These are phyloP conservation scores for Calcarius lapponicus DNA, from an alignment of 2,797 vertebrate genomes.

Conservation along the genomic window DNA sequence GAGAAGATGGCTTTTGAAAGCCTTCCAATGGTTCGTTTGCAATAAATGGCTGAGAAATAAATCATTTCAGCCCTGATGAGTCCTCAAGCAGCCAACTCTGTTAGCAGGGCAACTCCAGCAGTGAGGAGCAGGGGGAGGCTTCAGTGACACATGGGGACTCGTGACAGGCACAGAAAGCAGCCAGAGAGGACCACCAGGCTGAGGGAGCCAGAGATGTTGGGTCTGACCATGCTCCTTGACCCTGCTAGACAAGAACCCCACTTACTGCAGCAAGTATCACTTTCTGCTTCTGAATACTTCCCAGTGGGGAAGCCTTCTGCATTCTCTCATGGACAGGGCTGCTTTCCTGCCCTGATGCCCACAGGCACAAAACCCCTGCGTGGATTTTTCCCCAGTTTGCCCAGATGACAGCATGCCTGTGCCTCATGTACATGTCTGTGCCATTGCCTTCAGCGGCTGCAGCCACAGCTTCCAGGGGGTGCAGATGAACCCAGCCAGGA, in stretches of 20 bases:
- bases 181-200: slow-evolving; percentile 15
- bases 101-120: slow-evolving; percentile 12
- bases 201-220: background rate
- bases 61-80: slow-evolving; percentile 44
- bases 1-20: slow-evolving; percentile 55
- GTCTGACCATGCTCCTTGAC: background rate
- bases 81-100: slow-evolving; percentile 12
- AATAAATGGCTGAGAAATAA: slow-evolving; percentile 48
- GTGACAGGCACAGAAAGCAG: background rate
- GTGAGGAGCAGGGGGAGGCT: background rate
- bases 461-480: background rate
- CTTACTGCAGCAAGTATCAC: background rate
- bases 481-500: accelerated
- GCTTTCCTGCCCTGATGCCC: background rate
- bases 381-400: background rate
- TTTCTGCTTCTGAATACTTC: background rate
- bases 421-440: background rate
- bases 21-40: slow-evolving; percentile 41
- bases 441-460: background rate
- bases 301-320: slow-evolving; percentile 25
- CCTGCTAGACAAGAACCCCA: background rate
- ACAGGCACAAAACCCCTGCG: background rate
- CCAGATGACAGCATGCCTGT: background rate
- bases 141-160: background rate
- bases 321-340: slow-evolving; percentile 22